phyloP scores from a whole-genome alignment of 1,140 invertebrate species.

The Sitobion miscanthi region DNA sequence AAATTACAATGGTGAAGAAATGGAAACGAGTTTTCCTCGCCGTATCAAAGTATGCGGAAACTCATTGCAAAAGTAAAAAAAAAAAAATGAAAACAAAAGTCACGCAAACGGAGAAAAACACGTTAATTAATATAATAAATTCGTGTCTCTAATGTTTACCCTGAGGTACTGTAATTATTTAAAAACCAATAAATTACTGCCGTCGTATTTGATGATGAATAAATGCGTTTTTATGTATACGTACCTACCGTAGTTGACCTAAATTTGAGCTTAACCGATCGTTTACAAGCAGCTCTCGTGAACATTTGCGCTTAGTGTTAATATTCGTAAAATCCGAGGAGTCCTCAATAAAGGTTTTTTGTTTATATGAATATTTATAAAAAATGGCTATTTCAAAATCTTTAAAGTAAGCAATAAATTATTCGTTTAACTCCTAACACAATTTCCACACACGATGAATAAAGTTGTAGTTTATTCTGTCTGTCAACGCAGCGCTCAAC shows the following conservation, averaged over 20 bases:
- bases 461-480: background rate
- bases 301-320: background rate
- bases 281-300: background rate
- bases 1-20: background rate
- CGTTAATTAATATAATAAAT: constrained; percentile 7
- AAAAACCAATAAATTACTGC: background rate
- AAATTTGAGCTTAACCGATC: background rate
- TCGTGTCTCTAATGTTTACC: background rate
- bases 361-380: background rate
- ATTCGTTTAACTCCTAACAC: background rate
- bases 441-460: background rate
- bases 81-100: background rate
- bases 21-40: background rate
- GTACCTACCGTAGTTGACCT: background rate
- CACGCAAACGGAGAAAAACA: background rate
- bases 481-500: background rate
- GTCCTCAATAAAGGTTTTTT: background rate
- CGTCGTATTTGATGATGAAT: background rate
- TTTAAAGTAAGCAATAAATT: background rate
- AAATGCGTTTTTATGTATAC: background rate
- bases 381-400: background rate
- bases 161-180: background rate
- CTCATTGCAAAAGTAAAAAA: background rate
- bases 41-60: background rate
- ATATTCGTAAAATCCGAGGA: background rate